Evolutionary conservation across 1,140 invertebrate genomes (phyloP).

Genomic region (Drosophila albomicans): DNA sequence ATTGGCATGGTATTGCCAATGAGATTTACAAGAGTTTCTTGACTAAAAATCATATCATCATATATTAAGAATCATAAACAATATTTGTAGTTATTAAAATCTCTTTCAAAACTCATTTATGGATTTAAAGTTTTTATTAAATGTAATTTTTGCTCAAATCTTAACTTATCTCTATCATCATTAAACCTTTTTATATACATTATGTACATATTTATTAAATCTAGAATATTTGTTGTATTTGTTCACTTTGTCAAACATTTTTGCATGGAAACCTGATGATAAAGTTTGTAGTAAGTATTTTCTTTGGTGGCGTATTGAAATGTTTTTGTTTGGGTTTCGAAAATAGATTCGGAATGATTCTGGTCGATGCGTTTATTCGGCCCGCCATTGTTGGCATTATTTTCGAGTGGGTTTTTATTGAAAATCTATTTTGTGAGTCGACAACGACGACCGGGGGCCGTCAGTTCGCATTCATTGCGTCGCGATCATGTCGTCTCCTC

Average conservation of each 20-base stretch:
- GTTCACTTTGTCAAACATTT: not conserved
- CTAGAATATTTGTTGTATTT: not conserved
- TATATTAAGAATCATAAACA: no score
- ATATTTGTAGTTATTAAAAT: no score
- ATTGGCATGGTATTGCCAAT: no score
- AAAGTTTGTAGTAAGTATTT: conserved; percentile 22
- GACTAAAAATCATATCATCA: no score
- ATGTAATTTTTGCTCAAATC: no score
- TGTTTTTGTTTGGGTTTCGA: conserved; percentile 73
- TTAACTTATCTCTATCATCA: no score
- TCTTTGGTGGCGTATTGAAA: conserved; percentile 40
- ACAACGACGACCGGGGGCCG: conserved; percentile 14
- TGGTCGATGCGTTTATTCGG: conserved; percentile 38
- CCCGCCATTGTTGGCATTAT: conserved; percentile 61
- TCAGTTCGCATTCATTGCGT: conserved; percentile 65
- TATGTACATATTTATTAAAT: no score
- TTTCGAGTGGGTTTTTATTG: conserved; percentile 78
- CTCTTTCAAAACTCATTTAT: no score
- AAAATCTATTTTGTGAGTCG: conserved; percentile 78
- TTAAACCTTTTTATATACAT: no score
- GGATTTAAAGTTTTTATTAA: no score
- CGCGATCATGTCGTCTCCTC: conserved; percentile 55
- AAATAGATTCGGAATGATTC: conserved; percentile 76
- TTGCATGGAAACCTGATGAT: not conserved
- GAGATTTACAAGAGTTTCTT: no score